Percentiles rank a stretch among this genome's conserved stretches.
Evolutionary conservation across 1,140 invertebrate species (phyloP).

Genomic region (Drosophila equinoxialis): DNA sequence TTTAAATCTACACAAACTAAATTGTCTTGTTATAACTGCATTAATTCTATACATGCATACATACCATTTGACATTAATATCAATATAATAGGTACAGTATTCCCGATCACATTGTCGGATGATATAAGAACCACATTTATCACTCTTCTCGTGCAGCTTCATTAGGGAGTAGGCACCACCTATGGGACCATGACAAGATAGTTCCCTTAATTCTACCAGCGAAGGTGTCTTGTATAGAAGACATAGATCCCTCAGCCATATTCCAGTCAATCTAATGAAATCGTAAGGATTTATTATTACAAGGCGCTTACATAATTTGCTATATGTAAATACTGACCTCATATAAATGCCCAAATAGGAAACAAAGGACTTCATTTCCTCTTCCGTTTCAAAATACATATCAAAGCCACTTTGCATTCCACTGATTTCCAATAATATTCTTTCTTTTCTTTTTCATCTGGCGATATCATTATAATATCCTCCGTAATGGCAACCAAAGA

Average conservation of each 20-base stretch:
- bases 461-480: conserved; percentile 86
- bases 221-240: conserved; percentile 90
- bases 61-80: conserved; percentile 88
- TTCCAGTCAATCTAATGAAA: conserved; percentile 87
- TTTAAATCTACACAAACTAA: no score
- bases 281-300: background rate
- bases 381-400: conserved; percentile 60
- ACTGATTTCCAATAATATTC: conserved; percentile 69
- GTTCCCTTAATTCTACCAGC: conserved; percentile 87
- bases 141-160: conserved; percentile 91
- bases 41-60: conserved; percentile 16
- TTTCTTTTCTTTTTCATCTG: conserved; percentile 45
- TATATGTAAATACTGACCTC: conserved; percentile 77
- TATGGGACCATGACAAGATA: conserved; percentile 95
- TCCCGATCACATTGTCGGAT: conserved; percentile 90
- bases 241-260: conserved; percentile 96
- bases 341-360: conserved; percentile 94
- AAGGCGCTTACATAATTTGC: background rate
- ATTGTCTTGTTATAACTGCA: background rate
- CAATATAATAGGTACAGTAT: conserved; percentile 91
- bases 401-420: conserved; percentile 70
- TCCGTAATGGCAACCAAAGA: conserved; percentile 90
- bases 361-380: conserved; percentile 88
- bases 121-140: conserved; percentile 90
- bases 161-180: conserved; percentile 92